Evolutionary conservation across 1,140 invertebrate species (phyloP).

Genomic region (Aphelenchoides fujianensis): DNA sequence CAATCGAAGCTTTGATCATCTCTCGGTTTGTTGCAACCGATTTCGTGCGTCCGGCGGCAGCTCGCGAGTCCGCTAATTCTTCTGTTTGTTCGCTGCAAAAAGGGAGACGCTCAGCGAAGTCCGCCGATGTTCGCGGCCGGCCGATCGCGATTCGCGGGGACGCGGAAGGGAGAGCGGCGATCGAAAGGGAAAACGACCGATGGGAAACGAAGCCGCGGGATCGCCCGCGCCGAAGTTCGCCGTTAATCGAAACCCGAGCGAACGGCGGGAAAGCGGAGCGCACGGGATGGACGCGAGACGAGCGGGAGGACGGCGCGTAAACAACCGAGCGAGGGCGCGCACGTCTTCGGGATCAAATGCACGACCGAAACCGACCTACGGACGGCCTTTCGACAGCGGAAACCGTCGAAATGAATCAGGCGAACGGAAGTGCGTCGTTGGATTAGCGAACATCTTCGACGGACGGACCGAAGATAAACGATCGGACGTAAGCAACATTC

Average conservation of each 20-base stretch:
- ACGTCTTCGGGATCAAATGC: neutral
- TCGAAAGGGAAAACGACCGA: neutral
- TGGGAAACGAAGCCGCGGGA: too few relatives aligned
- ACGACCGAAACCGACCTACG: neutral
- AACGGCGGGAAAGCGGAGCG: too few relatives aligned
- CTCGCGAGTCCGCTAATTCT: neutral
- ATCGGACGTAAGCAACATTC: too few relatives aligned
- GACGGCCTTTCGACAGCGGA: too few relatives aligned
- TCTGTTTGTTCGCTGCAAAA: neutral
- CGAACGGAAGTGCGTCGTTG: conserved; percentile 1
- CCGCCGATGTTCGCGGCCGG: too few relatives aligned
- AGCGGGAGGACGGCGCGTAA: neutral
- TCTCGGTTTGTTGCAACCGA: neutral
- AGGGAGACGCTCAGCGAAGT: neutral
- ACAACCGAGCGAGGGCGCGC: neutral
- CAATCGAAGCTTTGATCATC: neutral
- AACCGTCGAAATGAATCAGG: neutral
- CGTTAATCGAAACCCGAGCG: neutral
- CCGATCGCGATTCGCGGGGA: neutral
- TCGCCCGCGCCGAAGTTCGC: neutral
- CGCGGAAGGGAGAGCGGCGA: neutral
- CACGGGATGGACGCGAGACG: too few relatives aligned
- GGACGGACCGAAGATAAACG: too few relatives aligned
- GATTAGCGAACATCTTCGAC: too few relatives aligned
- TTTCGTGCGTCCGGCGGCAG: neutral